Evolutionary conservation across 2,113 vertebrate genomes (phyloP).

Genomic region (Dasypus novemcinctus): DNA sequence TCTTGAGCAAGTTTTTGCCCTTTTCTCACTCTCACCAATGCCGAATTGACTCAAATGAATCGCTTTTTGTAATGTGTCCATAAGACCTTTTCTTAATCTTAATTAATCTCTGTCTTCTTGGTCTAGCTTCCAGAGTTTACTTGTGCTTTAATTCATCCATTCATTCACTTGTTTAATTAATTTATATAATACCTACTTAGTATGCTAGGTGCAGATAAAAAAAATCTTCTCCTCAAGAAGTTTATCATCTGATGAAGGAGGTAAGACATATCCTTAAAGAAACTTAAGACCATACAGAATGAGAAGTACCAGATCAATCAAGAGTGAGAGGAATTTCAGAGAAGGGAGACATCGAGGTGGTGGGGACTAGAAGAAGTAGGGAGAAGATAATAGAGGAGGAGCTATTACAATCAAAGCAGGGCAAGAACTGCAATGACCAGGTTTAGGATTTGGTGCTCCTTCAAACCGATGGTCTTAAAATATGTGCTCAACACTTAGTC

Average conservation of each 20-base stretch:
- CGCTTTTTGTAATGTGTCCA: not conserved
- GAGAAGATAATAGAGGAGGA: not conserved
- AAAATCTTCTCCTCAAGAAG: not conserved
- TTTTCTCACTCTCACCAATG: not conserved
- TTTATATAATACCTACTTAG: not conserved
- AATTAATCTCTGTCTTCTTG: constrained; percentile 8
- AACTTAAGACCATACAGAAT: not conserved
- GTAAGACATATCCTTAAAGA: not conserved
- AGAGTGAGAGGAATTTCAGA: not conserved
- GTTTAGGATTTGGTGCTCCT: not conserved
- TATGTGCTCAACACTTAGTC: constrained; percentile 40
- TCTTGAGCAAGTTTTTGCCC: not conserved
- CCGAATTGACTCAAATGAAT: not conserved
- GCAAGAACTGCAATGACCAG: not conserved
- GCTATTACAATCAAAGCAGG: not conserved
- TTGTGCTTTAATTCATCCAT: constrained; percentile 31
- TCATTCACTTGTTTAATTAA: not conserved
- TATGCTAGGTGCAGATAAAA: not conserved
- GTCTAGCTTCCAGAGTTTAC: not conserved
- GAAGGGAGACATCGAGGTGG: not conserved
- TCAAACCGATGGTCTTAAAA: not conserved
- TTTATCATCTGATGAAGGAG: not conserved
- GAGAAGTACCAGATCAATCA: not conserved
- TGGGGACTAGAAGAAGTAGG: not conserved
- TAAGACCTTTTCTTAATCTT: not conserved